Percentiles rank a stretch among this genome's conserved stretches.
phyloP scores from a whole-genome alignment of 2,113 vertebrate genomes.

The Acanthisitta chloris region DNA sequence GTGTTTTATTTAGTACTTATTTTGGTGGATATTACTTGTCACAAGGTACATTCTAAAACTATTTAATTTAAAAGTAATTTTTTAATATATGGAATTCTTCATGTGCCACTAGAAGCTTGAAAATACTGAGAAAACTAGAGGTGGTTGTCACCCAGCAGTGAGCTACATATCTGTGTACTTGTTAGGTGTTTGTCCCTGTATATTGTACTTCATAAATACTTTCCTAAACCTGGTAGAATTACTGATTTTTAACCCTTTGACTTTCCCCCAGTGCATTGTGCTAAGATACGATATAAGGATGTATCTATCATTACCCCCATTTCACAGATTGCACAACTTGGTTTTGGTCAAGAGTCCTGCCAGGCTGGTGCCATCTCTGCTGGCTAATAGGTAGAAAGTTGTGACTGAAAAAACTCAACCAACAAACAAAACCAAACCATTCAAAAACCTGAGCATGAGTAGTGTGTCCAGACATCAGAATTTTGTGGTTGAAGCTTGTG shows the following conservation, averaged over 20 bases:
- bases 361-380: background rate
- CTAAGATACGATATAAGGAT: background rate
- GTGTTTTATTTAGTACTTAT: background rate
- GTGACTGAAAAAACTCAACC: background rate
- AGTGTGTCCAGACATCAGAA: background rate
- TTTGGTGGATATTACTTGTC: background rate
- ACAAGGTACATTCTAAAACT: background rate
- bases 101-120: background rate
- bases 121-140: background rate
- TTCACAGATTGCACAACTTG: background rate
- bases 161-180: background rate
- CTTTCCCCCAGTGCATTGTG: background rate
- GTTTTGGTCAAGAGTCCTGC: background rate
- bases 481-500: background rate
- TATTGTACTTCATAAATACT: background rate
- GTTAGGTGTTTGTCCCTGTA: background rate
- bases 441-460: background rate
- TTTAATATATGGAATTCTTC: background rate
- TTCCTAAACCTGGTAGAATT: background rate
- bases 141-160: background rate
- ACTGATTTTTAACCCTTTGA: background rate
- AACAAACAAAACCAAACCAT: background rate
- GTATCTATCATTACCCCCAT: background rate
- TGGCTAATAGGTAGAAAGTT: background rate
- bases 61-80: background rate